Evolutionary conservation across 1,140 invertebrate species (phyloP), one percentile per base, ranked within the genome.

Genomic region (Hydropsyche tenuis): DNA sequence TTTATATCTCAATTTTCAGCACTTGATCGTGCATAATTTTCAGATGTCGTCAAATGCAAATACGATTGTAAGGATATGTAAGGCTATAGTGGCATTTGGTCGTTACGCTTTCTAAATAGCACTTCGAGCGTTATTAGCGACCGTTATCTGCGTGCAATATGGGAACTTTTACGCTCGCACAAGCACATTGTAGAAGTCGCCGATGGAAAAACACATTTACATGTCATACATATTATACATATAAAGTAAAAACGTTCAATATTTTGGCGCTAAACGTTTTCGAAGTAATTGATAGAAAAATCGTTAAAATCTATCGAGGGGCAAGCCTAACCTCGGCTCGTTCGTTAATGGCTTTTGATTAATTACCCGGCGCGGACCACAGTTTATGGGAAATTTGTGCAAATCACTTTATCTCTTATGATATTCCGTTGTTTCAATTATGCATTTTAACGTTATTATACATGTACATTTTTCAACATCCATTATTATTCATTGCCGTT

Each of bases 21-120:
- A 37, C 30, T 37, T 9, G 30, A 9, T 37, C 30, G n/a, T n/a
- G n/a, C n/a, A n/a, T n/a, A n/a, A n/a, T n/a, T n/a, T n/a, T n/a
- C n/a, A n/a, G n/a, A n/a, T n/a, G n/a, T n/a, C n/a, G n/a, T n/a
- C n/a, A n/a, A n/a, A n/a, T n/a, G n/a, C n/a, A n/a, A n/a, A n/a
- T n/a, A n/a, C n/a, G n/a, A n/a, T n/a, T n/a, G n/a, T n/a, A n/a
- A n/a, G n/a, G n/a, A n/a, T n/a, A n/a, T n/a, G n/a, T n/a, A n/a
- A n/a, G n/a, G n/a, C n/a, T n/a, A n/a, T n/a, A 37, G 30, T 37
- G 30, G 30, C 30, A 37, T 37, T 60, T 23, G 56, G 25, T 45
- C 18, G 68, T 48, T 56, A 70, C 68, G 68, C 68, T 70, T 70
- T 70, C 68, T 70, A 70, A n/a, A 70, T 56, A 60, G 30, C 48